phyloP scores from a whole-genome alignment of 2,797 vertebrate species.

The Dryobates pubescens region DNA sequence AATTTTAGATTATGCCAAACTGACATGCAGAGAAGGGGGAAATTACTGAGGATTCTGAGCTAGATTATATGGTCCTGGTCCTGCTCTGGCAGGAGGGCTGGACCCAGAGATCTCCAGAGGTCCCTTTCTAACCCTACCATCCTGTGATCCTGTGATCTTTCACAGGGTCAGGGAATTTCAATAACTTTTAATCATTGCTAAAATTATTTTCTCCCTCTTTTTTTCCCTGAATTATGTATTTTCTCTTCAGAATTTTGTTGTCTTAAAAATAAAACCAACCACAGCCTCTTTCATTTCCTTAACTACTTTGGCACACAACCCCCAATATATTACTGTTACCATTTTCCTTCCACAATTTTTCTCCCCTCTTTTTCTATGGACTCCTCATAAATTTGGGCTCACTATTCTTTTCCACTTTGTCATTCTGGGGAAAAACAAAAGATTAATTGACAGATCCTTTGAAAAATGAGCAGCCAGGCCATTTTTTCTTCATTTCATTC shows the following conservation, averaged over 20 bases:
- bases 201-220: not conserved
- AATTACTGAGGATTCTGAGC: conserved; percentile 26
- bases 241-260: not conserved
- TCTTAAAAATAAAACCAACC: not conserved
- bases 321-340: not conserved
- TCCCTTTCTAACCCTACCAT: no score
- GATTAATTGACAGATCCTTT: not conserved
- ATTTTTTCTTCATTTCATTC: conserved; percentile 7
- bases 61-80: not conserved
- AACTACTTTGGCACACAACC: not conserved
- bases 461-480: not conserved
- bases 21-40: not conserved
- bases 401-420: not conserved
- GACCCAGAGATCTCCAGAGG: no score
- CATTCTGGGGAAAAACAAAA: not conserved
- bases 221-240: not conserved
- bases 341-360: not conserved
- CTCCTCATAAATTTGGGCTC: not conserved
- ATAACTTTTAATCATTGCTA: not conserved
- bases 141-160: no score
- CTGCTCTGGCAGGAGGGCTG: no score
- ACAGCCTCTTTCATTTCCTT: not conserved
- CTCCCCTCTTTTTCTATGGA: not conserved
- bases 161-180: not conserved
- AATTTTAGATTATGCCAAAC: conserved; percentile 3